phyloP scores from a whole-genome alignment of 2,888 invertebrate genomes.

The Sarcophaga variegata region DNA sequence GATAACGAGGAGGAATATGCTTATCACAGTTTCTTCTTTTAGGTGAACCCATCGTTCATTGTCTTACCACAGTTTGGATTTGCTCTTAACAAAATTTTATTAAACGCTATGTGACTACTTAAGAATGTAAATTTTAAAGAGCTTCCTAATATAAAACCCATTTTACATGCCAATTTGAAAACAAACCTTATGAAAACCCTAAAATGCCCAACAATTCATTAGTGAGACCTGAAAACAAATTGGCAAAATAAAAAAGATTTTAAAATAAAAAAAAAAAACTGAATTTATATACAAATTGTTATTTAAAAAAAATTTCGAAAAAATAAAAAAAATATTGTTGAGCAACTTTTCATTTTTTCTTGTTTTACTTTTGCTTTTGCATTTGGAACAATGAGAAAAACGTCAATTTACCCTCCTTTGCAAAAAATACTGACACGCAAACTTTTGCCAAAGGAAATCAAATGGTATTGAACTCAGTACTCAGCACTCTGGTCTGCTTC shows the following conservation, averaged over 20 bases:
- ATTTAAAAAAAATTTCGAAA: background rate
- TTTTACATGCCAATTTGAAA: background rate
- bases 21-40: too few relatives aligned
- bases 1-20: too few relatives aligned
- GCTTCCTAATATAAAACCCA: background rate
- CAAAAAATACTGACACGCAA: constrained; percentile 49
- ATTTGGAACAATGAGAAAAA: constrained; percentile 23
- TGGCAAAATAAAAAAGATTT: background rate
- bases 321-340: too few relatives aligned
- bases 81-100: background rate
- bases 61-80: too few relatives aligned
- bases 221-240: background rate
- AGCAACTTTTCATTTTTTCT: constrained; percentile 1
- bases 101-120: background rate
- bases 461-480: constrained; percentile 64
- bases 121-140: background rate
- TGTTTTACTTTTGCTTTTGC: constrained; percentile 43
- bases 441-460: constrained; percentile 47
- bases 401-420: background rate
- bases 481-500: constrained; percentile 28
- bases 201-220: background rate
- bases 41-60: too few relatives aligned
- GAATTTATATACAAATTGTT: constrained; percentile 38
- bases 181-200: background rate
- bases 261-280: background rate